These are phyloP conservation scores for Heliconius ethilla DNA, from an alignment of 2,888 invertebrate species.

Conservation along the genomic window DNA sequence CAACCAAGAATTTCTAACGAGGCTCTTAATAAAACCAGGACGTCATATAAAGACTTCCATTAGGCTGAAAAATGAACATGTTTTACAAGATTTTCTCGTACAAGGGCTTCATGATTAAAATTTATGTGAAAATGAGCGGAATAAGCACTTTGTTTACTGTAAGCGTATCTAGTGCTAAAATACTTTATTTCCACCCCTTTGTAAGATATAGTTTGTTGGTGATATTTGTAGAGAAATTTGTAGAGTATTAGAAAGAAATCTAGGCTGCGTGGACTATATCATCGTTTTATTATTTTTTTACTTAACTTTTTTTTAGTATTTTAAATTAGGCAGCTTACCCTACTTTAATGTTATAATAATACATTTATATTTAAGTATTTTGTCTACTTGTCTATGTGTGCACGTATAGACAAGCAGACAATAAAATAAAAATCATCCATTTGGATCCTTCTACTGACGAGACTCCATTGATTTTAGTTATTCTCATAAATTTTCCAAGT, in stretches of 20 bases:
- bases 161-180: conserved; percentile 17
- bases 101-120: conserved; percentile 39
- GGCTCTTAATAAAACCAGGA: conserved; percentile 32
- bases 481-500: no score
- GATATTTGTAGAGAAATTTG: neutral
- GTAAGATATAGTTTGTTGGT: neutral
- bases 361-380: no score
- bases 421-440: no score
- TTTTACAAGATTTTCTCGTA: conserved; percentile 33
- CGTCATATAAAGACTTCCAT: conserved; percentile 38
- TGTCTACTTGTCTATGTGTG: no score
- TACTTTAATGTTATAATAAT: no score
- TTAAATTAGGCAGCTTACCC: no score
- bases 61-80: conserved; percentile 43
- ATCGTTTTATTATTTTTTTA: no score
- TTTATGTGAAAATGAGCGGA: conserved; percentile 35
- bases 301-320: no score
- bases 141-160: conserved; percentile 14
- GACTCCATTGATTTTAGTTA: no score
- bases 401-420: no score
- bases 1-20: conserved; percentile 9
- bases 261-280: neutral
- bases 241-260: neutral
- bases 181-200: conserved; percentile 22
- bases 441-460: no score